A percentile compares a stretch with the other conserved stretches of the same genome.
phyloP scores from a whole-genome alignment of 2,113 vertebrate species.

The Peromyscus leucopus region DNA sequence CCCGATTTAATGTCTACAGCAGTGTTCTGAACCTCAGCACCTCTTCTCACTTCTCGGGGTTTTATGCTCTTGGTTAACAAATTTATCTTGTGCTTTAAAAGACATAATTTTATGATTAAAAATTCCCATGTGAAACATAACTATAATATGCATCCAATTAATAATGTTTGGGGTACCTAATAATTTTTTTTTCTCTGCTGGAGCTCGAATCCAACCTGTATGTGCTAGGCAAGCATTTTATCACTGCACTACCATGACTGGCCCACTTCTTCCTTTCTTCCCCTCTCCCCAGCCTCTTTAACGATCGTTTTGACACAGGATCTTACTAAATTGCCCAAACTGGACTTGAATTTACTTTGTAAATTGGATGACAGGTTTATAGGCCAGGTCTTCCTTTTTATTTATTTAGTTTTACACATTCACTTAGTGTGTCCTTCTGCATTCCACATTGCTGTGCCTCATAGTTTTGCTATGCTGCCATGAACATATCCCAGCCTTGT shows the following conservation, averaged over 20 bases:
- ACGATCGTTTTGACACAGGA: neutral
- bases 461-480: too few species aligned
- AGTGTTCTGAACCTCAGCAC: neutral
- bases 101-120: neutral
- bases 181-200: neutral
- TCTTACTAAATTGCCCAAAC: neutral
- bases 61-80: neutral
- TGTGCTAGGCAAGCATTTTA: neutral
- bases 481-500: accelerated
- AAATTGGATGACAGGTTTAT: neutral
- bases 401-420: neutral
- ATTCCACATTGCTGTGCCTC: neutral
- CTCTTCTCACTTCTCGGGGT: accelerated
- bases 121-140: neutral
- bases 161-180: neutral
- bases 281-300: too few species aligned
- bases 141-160: too few species aligned
- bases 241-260: too few species aligned
- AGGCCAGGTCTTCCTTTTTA: too few species aligned
- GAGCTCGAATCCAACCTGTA: too few species aligned
- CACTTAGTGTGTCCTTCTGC: neutral
- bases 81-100: neutral
- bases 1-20: neutral
- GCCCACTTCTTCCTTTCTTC: neutral
- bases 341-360: neutral